phyloP scores from a whole-genome alignment of 2,888 invertebrate species.

The Rhagonycha fulva region DNA sequence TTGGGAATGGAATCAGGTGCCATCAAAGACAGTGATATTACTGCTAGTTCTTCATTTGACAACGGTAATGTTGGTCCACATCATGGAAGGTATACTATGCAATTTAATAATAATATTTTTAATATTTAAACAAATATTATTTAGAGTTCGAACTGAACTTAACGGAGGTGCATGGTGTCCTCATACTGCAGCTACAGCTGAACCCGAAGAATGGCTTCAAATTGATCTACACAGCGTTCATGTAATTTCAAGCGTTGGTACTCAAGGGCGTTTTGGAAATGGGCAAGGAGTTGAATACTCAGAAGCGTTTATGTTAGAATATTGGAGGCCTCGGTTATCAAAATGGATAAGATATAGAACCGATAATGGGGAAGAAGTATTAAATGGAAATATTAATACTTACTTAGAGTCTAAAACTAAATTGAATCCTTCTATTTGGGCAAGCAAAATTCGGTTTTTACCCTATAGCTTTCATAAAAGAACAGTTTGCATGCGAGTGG shows the following conservation, averaged over 20 bases:
- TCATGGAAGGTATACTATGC: conserved; percentile 72
- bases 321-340: conserved; percentile 78
- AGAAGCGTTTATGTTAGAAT: conserved; percentile 82
- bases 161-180: conserved; percentile 95
- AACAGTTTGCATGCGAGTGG: conserved; percentile 91
- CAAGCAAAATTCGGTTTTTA: conserved; percentile 80
- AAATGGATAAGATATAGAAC: conserved; percentile 84
- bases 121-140: conserved; percentile 39
- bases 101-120: background rate
- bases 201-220: conserved; percentile 78
- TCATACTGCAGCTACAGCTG: conserved; percentile 75
- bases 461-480: conserved; percentile 82
- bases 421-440: conserved; percentile 83
- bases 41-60: conserved; percentile 85
- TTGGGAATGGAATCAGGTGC: conserved; percentile 85
- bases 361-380: conserved; percentile 71
- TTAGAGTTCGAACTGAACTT: conserved; percentile 79
- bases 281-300: conserved; percentile 88
- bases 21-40: conserved; percentile 80
- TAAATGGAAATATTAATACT: conserved; percentile 86
- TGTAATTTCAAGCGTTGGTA: conserved; percentile 79
- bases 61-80: conserved; percentile 83
- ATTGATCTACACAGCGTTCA: conserved; percentile 78
- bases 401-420: conserved; percentile 78
- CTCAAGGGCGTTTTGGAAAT: conserved; percentile 91